Percentiles rank a stretch among this genome's conserved stretches.
Evolutionary conservation across 2,113 vertebrate genomes (phyloP).

Genomic region (Bubalus kerabau): DNA sequence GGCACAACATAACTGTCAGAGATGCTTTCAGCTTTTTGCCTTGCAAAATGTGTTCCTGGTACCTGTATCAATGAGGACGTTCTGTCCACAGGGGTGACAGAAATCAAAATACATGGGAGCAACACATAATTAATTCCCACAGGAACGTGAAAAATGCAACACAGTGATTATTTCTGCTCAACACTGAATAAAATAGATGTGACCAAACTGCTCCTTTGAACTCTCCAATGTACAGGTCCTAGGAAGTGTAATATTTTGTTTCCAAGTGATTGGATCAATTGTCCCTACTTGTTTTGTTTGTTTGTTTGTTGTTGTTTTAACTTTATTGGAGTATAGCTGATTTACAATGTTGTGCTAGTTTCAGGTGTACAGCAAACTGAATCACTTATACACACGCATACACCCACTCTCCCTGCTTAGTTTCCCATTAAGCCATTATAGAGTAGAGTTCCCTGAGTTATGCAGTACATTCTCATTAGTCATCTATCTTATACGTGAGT

Average conservation of each 20-base stretch:
- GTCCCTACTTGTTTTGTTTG: fast-evolving
- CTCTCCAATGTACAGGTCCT: neutral
- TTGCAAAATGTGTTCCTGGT: neutral
- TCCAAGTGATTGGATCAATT: neutral
- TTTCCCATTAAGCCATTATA: fast-evolving
- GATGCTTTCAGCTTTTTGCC: neutral
- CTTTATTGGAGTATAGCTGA: neutral
- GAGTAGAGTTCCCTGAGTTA: neutral
- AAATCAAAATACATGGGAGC: neutral
- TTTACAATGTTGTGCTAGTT: neutral
- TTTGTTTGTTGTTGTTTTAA: neutral
- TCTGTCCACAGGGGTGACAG: neutral
- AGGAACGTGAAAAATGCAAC: neutral
- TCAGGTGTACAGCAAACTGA: neutral
- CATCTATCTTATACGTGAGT: fast-evolving
- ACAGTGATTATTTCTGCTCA: neutral
- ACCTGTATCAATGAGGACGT: neutral
- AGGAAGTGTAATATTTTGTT: neutral
- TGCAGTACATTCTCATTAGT: neutral
- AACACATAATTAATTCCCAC: neutral
- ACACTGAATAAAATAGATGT: neutral
- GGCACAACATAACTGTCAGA: neutral
- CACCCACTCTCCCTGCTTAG: fast-evolving
- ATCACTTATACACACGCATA: neutral
- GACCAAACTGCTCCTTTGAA: neutral